Evolutionary conservation across 2,113 vertebrate genomes (phyloP).

Genomic region (Pangasianodon hypophthalmus): DNA sequence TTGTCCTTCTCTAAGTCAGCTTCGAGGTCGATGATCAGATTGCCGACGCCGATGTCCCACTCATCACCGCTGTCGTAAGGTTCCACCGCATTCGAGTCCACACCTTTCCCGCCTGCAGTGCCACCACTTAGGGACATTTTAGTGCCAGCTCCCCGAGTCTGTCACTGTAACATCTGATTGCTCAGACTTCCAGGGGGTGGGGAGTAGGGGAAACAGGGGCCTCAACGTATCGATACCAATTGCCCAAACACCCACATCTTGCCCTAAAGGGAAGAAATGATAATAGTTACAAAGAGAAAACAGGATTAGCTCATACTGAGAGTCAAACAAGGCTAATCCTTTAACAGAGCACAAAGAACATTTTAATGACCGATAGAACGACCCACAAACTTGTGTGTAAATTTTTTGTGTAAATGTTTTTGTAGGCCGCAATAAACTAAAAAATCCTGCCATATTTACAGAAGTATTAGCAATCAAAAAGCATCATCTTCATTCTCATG

Average conservation of each 20-base stretch:
- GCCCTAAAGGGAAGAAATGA: conserved; percentile 77
- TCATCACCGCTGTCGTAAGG: conserved; percentile 99
- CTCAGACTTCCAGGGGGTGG: conserved; percentile 74
- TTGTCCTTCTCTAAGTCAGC: conserved; percentile 99
- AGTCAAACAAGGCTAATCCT: not conserved
- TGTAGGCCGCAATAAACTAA: not conserved
- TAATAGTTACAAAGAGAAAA: conserved; percentile 46
- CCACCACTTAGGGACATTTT: conserved; percentile 99
- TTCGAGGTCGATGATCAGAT: conserved; percentile 99
- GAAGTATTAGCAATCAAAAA: no score
- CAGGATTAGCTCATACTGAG: not conserved
- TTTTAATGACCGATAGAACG: not conserved
- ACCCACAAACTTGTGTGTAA: not conserved
- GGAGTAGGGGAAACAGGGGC: conserved; percentile 73
- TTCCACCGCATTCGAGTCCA: conserved; percentile 99
- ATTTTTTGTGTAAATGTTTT: no score
- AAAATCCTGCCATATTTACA: not conserved
- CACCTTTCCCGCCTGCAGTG: conserved; percentile 99
- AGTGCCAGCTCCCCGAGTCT: conserved; percentile 92
- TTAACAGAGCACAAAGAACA: not conserved
- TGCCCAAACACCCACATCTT: conserved; percentile 89
- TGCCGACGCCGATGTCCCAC: conserved; percentile 99
- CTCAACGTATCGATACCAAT: conserved; percentile 85
- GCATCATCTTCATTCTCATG: not conserved
- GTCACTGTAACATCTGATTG: conserved; percentile 76